Evolutionary conservation across 2,113 vertebrate species (phyloP).

Genomic region (Haplochromis burtoni): DNA sequence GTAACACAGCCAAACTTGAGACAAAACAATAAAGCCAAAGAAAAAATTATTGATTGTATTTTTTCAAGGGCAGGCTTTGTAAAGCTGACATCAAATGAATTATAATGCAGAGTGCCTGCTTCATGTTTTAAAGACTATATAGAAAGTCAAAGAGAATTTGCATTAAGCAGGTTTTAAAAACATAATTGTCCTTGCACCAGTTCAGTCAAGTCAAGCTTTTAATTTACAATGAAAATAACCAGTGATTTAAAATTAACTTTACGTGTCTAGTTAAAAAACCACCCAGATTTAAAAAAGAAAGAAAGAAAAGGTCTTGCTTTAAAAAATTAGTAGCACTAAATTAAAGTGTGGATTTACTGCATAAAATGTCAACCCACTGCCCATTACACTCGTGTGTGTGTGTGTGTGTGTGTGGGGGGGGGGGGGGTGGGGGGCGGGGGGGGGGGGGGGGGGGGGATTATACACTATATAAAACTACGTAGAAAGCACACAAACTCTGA

Average conservation of each 20-base stretch:
- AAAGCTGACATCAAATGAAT: conserved; percentile 45
- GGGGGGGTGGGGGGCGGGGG: background rate
- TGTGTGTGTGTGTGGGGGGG: background rate
- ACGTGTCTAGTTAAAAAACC: background rate
- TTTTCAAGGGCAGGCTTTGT: conserved; percentile 52
- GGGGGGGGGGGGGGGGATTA: background rate
- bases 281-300: background rate
- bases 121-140: conserved; percentile 6
- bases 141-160: background rate
- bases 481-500: background rate
- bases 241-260: background rate
- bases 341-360: background rate
- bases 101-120: conserved; percentile 27
- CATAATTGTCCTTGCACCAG: background rate
- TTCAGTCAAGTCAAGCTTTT: background rate
- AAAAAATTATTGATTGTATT: conserved; percentile 51
- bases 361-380: background rate
- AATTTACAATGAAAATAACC: background rate
- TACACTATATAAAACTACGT: background rate
- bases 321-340: background rate
- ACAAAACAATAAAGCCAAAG: conserved; percentile 54
- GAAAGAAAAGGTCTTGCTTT: background rate
- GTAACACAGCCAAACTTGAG: conserved; percentile 53
- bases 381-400: background rate
- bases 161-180: background rate